Percentiles rank a stretch among this genome's conserved stretches.
These are phyloP conservation scores for Phasia obesa DNA, from an alignment of 2,888 invertebrate species.

Conservation along the genomic window DNA sequence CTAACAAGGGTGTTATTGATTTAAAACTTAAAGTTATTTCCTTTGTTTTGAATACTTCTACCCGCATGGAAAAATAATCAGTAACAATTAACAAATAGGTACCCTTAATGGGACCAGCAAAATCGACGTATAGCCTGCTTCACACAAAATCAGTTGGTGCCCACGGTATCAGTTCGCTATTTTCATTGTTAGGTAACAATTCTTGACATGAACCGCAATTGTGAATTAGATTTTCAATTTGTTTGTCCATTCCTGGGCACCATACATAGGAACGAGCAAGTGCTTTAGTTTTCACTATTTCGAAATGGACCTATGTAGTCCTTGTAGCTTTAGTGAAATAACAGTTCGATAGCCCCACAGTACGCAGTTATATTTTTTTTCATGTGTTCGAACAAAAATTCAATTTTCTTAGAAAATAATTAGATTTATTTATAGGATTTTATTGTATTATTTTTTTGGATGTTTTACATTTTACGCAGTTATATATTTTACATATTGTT, in stretches of 20 bases:
- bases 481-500: background rate
- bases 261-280: background rate
- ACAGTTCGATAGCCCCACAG: conserved; percentile 17
- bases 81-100: background rate
- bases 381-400: too few relatives aligned
- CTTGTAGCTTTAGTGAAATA: background rate
- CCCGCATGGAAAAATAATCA: background rate
- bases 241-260: background rate
- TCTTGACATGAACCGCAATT: conserved; percentile 60
- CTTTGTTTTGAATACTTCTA: conserved; percentile 15
- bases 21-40: background rate
- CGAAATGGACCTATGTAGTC: background rate
- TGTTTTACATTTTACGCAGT: background rate
- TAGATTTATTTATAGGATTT: too few relatives aligned
- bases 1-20: background rate
- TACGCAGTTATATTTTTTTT: too few relatives aligned
- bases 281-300: background rate
- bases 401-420: too few relatives aligned
- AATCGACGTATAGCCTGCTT: conserved; percentile 3
- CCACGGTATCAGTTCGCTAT: conserved; percentile 49
- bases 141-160: background rate
- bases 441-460: background rate
- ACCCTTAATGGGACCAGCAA: conserved; percentile 1
- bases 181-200: conserved; percentile 48
- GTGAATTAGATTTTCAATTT: conserved; percentile 1